These are phyloP conservation scores for Sphaeramia orbicularis DNA, from an alignment of 2,797 vertebrate species.

Conservation along the genomic window DNA sequence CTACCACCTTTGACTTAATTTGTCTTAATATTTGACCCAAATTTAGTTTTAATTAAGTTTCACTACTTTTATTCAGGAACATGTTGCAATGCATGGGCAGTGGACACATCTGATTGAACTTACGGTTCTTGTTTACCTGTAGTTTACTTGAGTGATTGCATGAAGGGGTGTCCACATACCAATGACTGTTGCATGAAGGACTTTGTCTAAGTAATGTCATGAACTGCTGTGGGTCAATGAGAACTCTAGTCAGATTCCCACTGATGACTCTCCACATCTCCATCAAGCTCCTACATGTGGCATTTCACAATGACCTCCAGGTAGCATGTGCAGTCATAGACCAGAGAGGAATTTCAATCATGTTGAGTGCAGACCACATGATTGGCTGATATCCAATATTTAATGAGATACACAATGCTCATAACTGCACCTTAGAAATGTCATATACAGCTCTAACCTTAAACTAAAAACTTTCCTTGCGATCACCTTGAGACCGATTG, in stretches of 20 bases:
- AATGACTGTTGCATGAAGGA: too few relatives aligned
- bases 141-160: too few relatives aligned
- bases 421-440: background rate
- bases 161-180: too few relatives aligned
- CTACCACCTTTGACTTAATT: too few relatives aligned
- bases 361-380: background rate
- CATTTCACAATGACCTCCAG: slow-evolving; percentile 9
- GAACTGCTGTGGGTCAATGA: background rate
- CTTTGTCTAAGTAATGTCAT: too few relatives aligned
- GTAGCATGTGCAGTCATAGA: slow-evolving; percentile 13
- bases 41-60: too few relatives aligned
- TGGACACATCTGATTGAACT: too few relatives aligned
- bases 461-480: slow-evolving; percentile 36
- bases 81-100: too few relatives aligned
- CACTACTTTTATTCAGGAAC: too few relatives aligned
- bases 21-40: too few relatives aligned
- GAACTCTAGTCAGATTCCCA: slow-evolving; percentile 1
- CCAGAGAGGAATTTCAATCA: slow-evolving; percentile 14
- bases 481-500: slow-evolving; percentile 58
- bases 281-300: background rate
- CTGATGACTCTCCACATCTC: slow-evolving; percentile 1
- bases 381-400: slow-evolving; percentile 26
- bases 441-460: slow-evolving; percentile 12
- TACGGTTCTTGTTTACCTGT: too few relatives aligned
- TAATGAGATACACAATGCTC: slow-evolving; percentile 22